A percentile compares a stretch with the other conserved stretches of the same genome.
Evolutionary conservation across 2,888 invertebrate genomes (phyloP).

Genomic region (Ormia ochracea): DNA sequence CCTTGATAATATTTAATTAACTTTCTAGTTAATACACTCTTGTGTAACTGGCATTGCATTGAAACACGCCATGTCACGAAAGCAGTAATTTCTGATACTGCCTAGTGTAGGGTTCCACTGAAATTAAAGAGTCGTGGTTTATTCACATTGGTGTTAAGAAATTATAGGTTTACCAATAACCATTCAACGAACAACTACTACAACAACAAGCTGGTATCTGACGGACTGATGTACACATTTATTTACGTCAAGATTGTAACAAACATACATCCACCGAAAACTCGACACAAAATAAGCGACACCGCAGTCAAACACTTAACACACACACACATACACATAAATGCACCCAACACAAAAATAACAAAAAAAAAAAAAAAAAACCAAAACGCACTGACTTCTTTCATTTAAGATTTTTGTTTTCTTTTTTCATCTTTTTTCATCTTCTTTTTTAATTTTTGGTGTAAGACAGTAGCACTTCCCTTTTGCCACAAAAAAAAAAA

Average conservation of each 20-base stretch:
- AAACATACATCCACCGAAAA: slow-evolving; percentile 43
- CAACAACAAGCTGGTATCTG: slow-evolving; percentile 48
- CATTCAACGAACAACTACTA: slow-evolving; percentile 51
- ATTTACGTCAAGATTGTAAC: slow-evolving; percentile 59
- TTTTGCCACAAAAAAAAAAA: slow-evolving; percentile 61
- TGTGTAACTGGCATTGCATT: no score
- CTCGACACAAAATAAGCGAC: slow-evolving; percentile 10
- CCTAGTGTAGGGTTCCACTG: slow-evolving; percentile 40
- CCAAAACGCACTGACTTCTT: slow-evolving; percentile 46
- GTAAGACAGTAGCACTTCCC: slow-evolving; percentile 63
- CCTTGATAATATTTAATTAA: no score
- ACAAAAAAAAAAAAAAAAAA: no score
- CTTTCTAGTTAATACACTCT: no score
- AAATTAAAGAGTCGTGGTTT: slow-evolving; percentile 36
- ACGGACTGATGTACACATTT: slow-evolving; percentile 58
- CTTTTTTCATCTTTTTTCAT: not conserved
- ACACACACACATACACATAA: slow-evolving; percentile 36
- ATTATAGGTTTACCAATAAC: slow-evolving; percentile 62
- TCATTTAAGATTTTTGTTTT: not conserved
- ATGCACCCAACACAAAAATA: not conserved
- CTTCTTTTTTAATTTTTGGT: slow-evolving; percentile 33
- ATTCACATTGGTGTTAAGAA: slow-evolving; percentile 61
- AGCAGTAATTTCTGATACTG: not conserved
- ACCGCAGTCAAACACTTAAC: slow-evolving; percentile 43
- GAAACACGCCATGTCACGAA: not conserved